Conservation (phyloP, 2,113 vertebrate genomes). For the Recurvirostra avosetta region DNA sequence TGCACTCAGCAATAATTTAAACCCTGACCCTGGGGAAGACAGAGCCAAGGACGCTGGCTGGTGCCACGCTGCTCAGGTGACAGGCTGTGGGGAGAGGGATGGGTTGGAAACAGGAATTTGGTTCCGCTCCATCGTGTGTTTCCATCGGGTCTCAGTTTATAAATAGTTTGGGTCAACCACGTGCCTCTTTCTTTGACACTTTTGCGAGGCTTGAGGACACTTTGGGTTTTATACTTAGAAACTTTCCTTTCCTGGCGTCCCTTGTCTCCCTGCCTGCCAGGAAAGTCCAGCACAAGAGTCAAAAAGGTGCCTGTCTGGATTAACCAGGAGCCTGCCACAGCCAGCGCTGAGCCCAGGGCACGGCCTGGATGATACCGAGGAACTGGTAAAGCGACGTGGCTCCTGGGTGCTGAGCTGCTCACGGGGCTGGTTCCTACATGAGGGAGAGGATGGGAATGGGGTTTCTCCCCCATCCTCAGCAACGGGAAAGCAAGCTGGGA, state of each 20-base stretch:
- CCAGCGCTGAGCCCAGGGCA: neutral
- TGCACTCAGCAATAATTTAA: neutral
- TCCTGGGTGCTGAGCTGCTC: neutral
- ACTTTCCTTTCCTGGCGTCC: constrained; percentile 5
- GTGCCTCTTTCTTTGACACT: neutral
- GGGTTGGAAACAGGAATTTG: neutral
- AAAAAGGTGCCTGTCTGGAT: neutral
- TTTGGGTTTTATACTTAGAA: neutral
- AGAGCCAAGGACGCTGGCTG: neutral
- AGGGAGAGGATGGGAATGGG: neutral
- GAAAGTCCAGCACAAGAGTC: neutral
- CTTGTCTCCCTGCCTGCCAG: neutral
- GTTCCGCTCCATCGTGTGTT: neutral
- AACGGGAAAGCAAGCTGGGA: neutral
- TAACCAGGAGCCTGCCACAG: neutral
- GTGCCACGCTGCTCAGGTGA: neutral
- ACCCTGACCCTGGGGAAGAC: neutral
- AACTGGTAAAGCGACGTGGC: rapidly evolving
- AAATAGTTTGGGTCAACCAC: neutral
- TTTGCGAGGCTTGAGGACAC: neutral
- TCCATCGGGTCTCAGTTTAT: neutral
- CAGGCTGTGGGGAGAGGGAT: neutral
- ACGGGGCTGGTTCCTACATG: neutral
- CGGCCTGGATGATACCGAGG: neutral
- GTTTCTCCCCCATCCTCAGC: neutral